Evolutionary conservation across 1,140 invertebrate genomes (phyloP), one percentile per base, ranked within the genome.

Genomic region (Ctenoplectra terminalis): DNA sequence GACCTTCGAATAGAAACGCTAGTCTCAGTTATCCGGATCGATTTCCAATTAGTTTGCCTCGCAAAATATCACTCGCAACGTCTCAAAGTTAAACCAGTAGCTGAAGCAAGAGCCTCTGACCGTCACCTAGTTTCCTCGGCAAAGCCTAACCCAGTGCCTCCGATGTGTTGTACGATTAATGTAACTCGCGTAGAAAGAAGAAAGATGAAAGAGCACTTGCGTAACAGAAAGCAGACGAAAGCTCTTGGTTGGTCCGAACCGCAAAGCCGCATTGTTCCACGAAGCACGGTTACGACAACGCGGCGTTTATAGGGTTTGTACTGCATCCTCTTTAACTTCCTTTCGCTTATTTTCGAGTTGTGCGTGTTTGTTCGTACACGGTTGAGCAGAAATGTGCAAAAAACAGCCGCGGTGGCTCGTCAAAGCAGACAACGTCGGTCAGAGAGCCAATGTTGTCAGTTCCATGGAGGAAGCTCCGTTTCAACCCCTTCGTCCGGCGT

Each of bases 391-490:
- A 20, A 5, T 23, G 26, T 15, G n/a, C 1, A 20, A 31, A 63
- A 63, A 52, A 40, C 11, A 58, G 8, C 20, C 1, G 9, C 1
- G 9, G 60, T 58, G 29, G 61, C 52, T 43, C 61, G n/a, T 5
- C 3, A 15, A 34, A 48, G 26, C 54, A 15, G 37, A 46, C 31
- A 31, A 29, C 54, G 29, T 31, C n/a, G 31, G n/a, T 20, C n/a
- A 50, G 29, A 72, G 71, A 50, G 66, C 52, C 40, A 23, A 43
- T 61, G 46, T 37, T 52, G 56, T 60, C 48, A 61, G 69, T 83
- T 87, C 20, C 84, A 82, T 85, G 87, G 85, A 88, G 81, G 88
- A 87, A 90, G 88, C 79, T 84, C 82, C 81, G 69, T 73, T 81
- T 84, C 63, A 63, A 58, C 37, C 67, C 61, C 60, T 66, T 84